phyloP scores from a whole-genome alignment of 2,888 invertebrate genomes.

The Exocentrus adspersus region DNA sequence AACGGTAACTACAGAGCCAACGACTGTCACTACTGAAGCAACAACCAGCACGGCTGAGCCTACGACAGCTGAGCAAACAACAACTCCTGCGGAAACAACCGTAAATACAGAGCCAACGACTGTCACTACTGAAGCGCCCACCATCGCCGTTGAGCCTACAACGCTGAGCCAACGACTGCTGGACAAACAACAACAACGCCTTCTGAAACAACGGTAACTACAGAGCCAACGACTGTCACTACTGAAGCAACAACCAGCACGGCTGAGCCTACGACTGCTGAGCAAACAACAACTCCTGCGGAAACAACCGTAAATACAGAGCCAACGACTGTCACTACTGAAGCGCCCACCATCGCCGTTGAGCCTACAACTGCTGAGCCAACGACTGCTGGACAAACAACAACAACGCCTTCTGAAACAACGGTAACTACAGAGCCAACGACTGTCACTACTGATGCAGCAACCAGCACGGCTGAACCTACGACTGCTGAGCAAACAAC shows the following conservation, averaged over 20 bases:
- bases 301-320: too few species aligned
- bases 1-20: neutral
- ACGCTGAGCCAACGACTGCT: neutral
- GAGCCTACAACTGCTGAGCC: too few species aligned
- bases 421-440: conserved; percentile 10
- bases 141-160: neutral
- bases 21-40: neutral
- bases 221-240: conserved; percentile 9
- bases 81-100: too few species aligned
- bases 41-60: neutral
- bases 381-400: too few species aligned
- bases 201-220: neutral
- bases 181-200: conserved; percentile 7
- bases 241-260: neutral
- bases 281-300: neutral
- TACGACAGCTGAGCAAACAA: too few species aligned
- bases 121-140: neutral
- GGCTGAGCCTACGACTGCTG: neutral
- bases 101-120: too few species aligned
- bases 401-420: neutral
- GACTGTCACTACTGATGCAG: too few species aligned
- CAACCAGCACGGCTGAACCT: neutral
- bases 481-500: neutral
- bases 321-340: too few species aligned
- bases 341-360: too few species aligned